Conservation (phyloP, 2,888 invertebrate genomes). For the Fragum fragum region DNA sequence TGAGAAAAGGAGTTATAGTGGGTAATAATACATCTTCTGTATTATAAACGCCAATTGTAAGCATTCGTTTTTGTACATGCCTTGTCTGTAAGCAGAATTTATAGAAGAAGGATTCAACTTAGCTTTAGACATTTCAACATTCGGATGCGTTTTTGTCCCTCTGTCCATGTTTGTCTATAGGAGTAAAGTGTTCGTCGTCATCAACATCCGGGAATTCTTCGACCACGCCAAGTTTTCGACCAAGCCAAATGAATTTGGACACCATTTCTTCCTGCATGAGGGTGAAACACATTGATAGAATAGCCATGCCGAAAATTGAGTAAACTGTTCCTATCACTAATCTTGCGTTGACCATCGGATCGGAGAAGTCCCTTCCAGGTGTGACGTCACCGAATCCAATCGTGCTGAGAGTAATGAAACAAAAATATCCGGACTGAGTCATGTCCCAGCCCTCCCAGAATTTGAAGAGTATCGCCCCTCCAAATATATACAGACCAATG, state of each 20-base stretch:
- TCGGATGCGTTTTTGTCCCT: constrained; percentile 8
- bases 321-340: constrained; percentile 85
- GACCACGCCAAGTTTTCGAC: constrained; percentile 84
- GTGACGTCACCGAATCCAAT: constrained; percentile 86
- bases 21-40: no score
- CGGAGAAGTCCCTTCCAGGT: constrained; percentile 83
- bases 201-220: constrained; percentile 53
- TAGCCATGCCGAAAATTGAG: constrained; percentile 87
- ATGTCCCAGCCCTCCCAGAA: constrained; percentile 86
- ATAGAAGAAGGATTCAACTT: no score
- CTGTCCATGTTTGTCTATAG: constrained; percentile 5
- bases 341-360: constrained; percentile 81
- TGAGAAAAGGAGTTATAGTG: no score
- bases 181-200: constrained; percentile 1
- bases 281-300: constrained; percentile 87
- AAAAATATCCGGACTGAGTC: constrained; percentile 86
- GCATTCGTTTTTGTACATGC: no score
- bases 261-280: constrained; percentile 87
- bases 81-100: no score
- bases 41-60: no score
- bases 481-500: constrained; percentile 81
- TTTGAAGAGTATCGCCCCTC: constrained; percentile 85
- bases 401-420: constrained; percentile 86
- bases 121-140: neutral
- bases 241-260: constrained; percentile 86